Conservation (phyloP, 2,113 vertebrate species). For the Python bivittatus region DNA sequence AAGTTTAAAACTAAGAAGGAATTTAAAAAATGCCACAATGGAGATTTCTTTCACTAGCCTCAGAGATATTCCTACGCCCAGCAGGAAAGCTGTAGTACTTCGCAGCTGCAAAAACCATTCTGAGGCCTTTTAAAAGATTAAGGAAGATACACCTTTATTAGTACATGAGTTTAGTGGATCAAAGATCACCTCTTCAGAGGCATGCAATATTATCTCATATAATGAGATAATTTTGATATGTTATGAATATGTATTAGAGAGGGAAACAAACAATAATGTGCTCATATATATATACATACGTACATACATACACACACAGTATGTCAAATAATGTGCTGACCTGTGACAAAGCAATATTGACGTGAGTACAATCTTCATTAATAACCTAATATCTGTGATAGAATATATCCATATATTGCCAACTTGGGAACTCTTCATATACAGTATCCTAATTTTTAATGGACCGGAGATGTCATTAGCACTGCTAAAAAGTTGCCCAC, state of each 20-base stretch:
- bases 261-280: neutral
- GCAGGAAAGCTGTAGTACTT: neutral
- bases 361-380: neutral
- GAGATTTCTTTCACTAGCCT: too few relatives aligned
- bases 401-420: neutral
- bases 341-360: neutral
- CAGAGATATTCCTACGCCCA: neutral
- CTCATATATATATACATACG: neutral
- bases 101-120: neutral
- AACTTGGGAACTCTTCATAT: neutral
- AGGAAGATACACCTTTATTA: neutral
- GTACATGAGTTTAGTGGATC: neutral
- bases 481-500: neutral
- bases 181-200: neutral
- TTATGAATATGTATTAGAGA: neutral
- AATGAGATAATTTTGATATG: too few relatives aligned
- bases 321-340: neutral
- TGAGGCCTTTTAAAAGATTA: neutral
- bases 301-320: neutral
- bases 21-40: neutral
- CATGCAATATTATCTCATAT: neutral
- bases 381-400: neutral
- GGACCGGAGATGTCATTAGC: neutral
- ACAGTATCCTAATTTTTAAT: neutral
- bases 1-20: neutral